Base-by-base conservation (phyloP, 2,888 invertebrate species). In the Penaeus monodon region DNA sequence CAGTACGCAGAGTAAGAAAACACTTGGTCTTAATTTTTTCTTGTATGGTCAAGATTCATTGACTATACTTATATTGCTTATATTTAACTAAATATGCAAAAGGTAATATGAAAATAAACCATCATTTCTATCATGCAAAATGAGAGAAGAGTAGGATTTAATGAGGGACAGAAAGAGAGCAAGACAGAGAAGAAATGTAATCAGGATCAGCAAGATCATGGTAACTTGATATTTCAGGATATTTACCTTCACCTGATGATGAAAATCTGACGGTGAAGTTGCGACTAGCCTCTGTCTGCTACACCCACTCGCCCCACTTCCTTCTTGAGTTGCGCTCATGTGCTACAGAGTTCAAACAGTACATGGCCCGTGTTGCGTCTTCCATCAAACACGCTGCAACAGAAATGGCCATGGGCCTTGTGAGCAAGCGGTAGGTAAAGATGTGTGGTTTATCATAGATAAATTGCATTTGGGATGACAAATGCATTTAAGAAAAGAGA, bases 301-400 rank as follows among this genome's bases (percentile, higher is more conserved):
- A 98, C 93, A 97, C 97, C 7, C 98, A 99, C 93, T 97, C 97
- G 82, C 96, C 97, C 0, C 95, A 95, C 90, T 95, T 98, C 91
- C 94, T 98, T 84, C 94, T 95, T 64, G 98, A 98, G 92, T 93
- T 98, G 88, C 95, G 96, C 91, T 96, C 96, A 68, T 98, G 98
- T 92, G 96, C 97, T 22, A 95, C 96, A 24, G 97, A 97, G 93
- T 98, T 98, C 93, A 96, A 96, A 92, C 96, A 97, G 92, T 97
- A 97, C 93, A 93, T 96, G 91, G 95, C 96, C 84, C 95, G 96
- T 92, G 94, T 98, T 90, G 97, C 97, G 24, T 94, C 95, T 84
- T 96, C 97, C 81, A 96, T 98, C 91, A 96, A 96, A 90, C 95
- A 96, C 84, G 98, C 98, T 84, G 98, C 98, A 65, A 96, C 97